These are phyloP conservation scores for Marmota flaviventris DNA, from an alignment of 2,113 vertebrate genomes.

Conservation along the genomic window DNA sequence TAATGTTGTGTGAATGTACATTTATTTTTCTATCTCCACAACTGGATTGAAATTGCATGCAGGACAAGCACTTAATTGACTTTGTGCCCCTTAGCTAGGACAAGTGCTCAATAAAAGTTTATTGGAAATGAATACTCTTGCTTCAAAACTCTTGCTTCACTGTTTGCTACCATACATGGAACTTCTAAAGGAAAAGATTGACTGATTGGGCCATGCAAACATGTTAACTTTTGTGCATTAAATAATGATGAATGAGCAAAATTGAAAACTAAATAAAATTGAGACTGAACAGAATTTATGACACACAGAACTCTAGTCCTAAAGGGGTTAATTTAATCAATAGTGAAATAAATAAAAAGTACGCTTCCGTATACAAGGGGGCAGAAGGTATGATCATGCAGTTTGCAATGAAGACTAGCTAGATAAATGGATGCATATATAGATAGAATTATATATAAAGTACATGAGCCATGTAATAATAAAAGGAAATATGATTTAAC, in stretches of 20 bases:
- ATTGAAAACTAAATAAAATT: not conserved
- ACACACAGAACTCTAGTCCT: not conserved
- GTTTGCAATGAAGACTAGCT: not conserved
- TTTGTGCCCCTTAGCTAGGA: slow-evolving; percentile 36
- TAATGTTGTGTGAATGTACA: slow-evolving; percentile 68
- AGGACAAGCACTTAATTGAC: slow-evolving; percentile 50
- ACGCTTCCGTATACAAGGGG: not conserved
- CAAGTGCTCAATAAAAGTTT: slow-evolving; percentile 50
- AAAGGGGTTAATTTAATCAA: not conserved
- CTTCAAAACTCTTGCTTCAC: not conserved
- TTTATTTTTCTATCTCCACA: slow-evolving; percentile 56
- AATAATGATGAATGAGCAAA: not conserved
- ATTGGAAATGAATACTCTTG: slow-evolving; percentile 48
- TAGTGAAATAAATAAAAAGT: not conserved
- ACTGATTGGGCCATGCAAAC: not conserved
- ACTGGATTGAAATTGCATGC: slow-evolving; percentile 42
- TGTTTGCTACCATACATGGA: slow-evolving; percentile 17
- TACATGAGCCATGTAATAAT: not conserved
- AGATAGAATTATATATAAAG: not conserved
- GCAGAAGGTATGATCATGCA: not conserved
- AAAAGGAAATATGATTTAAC: not conserved
- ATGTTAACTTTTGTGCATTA: not conserved
- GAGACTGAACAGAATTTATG: not conserved
- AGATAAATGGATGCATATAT: not conserved
- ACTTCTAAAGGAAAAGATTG: not conserved